phyloP scores from a whole-genome alignment of 2,888 invertebrate species.

The Nomada ruficornis region DNA sequence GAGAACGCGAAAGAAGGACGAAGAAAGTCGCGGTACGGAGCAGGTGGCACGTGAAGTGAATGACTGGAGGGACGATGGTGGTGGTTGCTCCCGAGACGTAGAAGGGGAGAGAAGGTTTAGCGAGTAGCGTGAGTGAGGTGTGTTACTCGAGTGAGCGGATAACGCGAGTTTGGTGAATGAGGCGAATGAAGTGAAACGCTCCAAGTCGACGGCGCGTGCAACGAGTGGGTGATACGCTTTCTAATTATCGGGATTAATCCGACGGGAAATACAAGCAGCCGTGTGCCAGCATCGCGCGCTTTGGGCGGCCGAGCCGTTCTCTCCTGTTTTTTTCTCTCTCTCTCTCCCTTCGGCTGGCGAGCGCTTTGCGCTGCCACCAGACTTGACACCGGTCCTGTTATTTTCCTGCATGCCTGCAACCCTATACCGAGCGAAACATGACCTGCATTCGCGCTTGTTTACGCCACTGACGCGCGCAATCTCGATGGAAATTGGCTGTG shows the following conservation, averaged over 20 bases:
- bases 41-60: constrained; percentile 73
- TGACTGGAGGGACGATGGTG: constrained; percentile 68
- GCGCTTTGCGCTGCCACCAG: constrained; percentile 41
- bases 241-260: constrained; percentile 79
- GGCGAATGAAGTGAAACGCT: constrained; percentile 78
- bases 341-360: constrained; percentile 33
- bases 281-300: constrained; percentile 63
- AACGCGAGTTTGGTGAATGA: constrained; percentile 77
- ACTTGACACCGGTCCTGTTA: constrained; percentile 62
- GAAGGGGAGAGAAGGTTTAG: constrained; percentile 64
- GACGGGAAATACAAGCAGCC: constrained; percentile 66
- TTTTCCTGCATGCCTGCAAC: constrained; percentile 49
- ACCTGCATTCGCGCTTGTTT: constrained; percentile 57
- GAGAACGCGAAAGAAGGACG: constrained; percentile 3
- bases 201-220: constrained; percentile 76
- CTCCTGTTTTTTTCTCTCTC: constrained; percentile 19
- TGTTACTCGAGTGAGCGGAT: constrained; percentile 75
- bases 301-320: constrained; percentile 43
- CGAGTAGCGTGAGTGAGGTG: constrained; percentile 67
- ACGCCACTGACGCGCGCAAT: constrained; percentile 10
- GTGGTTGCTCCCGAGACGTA: constrained; percentile 51
- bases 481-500: constrained; percentile 29
- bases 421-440: constrained; percentile 36
- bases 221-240: constrained; percentile 80
- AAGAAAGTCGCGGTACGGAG: constrained; percentile 50